Base-by-base conservation (phyloP, 2,888 invertebrate genomes). In the Dicyrtomina minuta region DNA sequence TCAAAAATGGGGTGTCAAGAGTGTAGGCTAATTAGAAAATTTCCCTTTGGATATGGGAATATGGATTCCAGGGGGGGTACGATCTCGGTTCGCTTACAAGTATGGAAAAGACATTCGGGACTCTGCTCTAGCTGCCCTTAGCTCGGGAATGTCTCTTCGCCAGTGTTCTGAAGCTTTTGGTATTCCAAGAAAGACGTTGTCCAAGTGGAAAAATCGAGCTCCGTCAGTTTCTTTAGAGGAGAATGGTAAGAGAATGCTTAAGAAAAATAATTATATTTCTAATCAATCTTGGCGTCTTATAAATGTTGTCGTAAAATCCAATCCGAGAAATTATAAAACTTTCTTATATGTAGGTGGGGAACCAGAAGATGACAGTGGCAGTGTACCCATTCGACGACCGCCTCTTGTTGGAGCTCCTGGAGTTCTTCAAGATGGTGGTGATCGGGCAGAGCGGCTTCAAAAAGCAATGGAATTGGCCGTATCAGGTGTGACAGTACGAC, bases 401-500 rank as follows among this genome's bases (percentile, higher is more conserved):
- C 33, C 27, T 46, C n/a, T 27, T 15, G 24, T 51, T 26, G 2
- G 27, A 15, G 20, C 26, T 22, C 39, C 53, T 27, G 24, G 22
- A 3, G 41, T 20, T 27, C 44, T n/a, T 51, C 68, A 59, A 20
- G 77, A 77, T 53, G 69, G 72, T 1, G 72, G 68, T 44, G 77
- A 77, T 58, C 60, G 78, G 33, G 78, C 77, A 15, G 76, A 76
- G 51, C 64, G 77, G 15, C 72, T 78, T 13, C 76, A 75, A 44
- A 77, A 76, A 58, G 78, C 78, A n/a, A 74, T 75, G 53, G 73
- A 76, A 60, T 51, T 78, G 26, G 77, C 77, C n/a, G 59, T 77
- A 2, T 72, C 74, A n/a, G 87, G 87, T 1, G 85, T 86, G 1
- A 87, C 86, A 79, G 87, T 87, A 74, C 86, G 87, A 74, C 84